Evolutionary conservation across 2,888 invertebrate genomes (phyloP).

Genomic region (Cremastinae sp.): DNA sequence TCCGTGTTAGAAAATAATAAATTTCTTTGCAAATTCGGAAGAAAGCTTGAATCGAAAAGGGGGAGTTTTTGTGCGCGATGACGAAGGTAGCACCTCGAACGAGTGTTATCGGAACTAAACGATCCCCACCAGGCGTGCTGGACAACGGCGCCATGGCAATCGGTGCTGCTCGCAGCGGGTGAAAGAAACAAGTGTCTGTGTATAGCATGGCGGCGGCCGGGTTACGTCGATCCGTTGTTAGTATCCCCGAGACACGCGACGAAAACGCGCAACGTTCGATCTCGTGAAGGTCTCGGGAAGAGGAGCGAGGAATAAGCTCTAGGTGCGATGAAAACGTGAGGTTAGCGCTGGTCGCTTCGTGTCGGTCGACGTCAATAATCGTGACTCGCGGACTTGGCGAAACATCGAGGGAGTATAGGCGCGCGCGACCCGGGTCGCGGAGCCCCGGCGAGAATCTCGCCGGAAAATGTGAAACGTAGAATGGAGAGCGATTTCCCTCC

Average conservation of each 20-base stretch:
- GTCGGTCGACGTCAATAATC: background rate
- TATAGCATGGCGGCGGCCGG: slow-evolving; percentile 74
- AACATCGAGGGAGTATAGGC: no score
- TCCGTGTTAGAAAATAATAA: no score
- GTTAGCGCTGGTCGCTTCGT: background rate
- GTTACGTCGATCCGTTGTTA: slow-evolving; percentile 52
- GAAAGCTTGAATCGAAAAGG: no score
- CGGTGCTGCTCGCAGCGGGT: slow-evolving; percentile 31
- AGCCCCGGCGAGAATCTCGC: slow-evolving; percentile 21
- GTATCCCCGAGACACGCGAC: slow-evolving; percentile 30
- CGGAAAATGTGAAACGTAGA: slow-evolving; percentile 11
- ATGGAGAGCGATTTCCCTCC: slow-evolving; percentile 16
- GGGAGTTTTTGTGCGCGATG: no score
- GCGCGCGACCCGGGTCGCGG: no score
- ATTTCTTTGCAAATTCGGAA: no score
- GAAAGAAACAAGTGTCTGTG: slow-evolving; percentile 61
- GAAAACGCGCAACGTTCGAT: slow-evolving; percentile 13
- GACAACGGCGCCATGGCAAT: slow-evolving; percentile 28
- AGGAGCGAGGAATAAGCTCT: background rate
- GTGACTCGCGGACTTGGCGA: no score
- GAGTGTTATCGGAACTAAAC: no score
- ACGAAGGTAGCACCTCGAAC: background rate
- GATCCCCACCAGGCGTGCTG: background rate
- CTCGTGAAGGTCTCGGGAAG: background rate
- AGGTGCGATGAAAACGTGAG: background rate